Conservation (phyloP, 2,888 invertebrate genomes). For the Synanthedon formicaeformis region DNA sequence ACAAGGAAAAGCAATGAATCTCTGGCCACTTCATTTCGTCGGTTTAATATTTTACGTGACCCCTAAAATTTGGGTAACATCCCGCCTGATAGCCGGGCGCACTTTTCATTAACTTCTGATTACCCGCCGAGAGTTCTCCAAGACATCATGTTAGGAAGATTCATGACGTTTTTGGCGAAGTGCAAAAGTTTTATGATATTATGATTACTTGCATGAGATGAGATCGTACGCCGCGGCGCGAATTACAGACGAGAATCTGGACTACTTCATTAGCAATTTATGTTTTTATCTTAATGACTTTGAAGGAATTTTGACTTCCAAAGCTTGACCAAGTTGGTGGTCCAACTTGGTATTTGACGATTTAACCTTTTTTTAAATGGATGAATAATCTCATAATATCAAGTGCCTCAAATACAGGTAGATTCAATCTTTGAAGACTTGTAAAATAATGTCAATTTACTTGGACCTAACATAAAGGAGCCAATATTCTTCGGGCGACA, state of each 20-base stretch:
- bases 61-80: slow-evolving; percentile 59
- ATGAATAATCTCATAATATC: too few species aligned
- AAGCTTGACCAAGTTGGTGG: too few species aligned
- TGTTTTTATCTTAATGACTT: too few species aligned
- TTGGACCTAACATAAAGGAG: too few species aligned
- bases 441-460: too few species aligned
- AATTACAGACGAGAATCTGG: neutral
- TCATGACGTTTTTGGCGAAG: slow-evolving; percentile 56
- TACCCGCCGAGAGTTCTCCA: slow-evolving; percentile 49
- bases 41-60: slow-evolving; percentile 71
- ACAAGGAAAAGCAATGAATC: slow-evolving; percentile 67
- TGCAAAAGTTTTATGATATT: slow-evolving; percentile 68
- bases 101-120: slow-evolving; percentile 69
- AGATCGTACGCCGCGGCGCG: slow-evolving; percentile 35
- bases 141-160: slow-evolving; percentile 47
- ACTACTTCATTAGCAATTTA: too few species aligned
- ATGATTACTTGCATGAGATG: slow-evolving; percentile 62
- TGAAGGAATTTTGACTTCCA: too few species aligned
- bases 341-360: too few species aligned
- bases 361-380: too few species aligned
- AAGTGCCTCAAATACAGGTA: too few species aligned
- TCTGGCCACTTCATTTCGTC: slow-evolving; percentile 66
- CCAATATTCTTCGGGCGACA: too few species aligned
- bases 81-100: slow-evolving; percentile 45
- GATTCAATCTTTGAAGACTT: too few species aligned